Percentiles rank a stretch among this genome's conserved stretches.
phyloP scores from a whole-genome alignment of 2,113 vertebrate species.

The Microcebus jonahi region DNA sequence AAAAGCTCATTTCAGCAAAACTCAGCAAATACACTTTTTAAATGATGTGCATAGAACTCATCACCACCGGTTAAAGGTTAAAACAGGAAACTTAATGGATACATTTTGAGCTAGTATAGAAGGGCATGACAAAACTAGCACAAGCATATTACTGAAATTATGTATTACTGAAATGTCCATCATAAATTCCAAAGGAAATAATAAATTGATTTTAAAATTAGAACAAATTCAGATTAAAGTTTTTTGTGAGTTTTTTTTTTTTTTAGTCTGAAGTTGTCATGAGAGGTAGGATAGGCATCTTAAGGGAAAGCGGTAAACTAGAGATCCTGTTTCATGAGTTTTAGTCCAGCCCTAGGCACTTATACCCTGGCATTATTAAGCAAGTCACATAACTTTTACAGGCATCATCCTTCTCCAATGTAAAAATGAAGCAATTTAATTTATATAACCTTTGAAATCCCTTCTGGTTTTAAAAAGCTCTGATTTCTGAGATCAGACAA shows the following conservation, averaged over 20 bases:
- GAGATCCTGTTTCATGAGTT: neutral
- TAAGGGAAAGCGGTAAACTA: neutral
- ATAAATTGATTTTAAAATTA: slow-evolving; percentile 35
- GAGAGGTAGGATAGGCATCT: neutral
- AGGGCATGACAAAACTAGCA: neutral
- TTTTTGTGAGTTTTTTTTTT: neutral
- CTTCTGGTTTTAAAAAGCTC: neutral
- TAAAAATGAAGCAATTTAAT: slow-evolving; percentile 44
- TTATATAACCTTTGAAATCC: neutral
- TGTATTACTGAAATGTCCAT: slow-evolving; percentile 42
- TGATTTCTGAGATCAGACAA: neutral
- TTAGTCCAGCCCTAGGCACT: neutral
- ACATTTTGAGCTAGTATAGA: slow-evolving; percentile 18
- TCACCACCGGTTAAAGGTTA: neutral
- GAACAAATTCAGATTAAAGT: slow-evolving; percentile 25
- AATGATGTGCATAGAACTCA: neutral
- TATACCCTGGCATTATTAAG: neutral
- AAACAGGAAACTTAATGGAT: slow-evolving; percentile 8
- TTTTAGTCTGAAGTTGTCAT: neutral
- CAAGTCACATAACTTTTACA: slow-evolving; percentile 6
- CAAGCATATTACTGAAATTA: neutral
- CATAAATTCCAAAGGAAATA: slow-evolving; percentile 46
- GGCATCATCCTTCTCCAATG: neutral
- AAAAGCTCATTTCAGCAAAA: slow-evolving; percentile 30
- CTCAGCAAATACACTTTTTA: slow-evolving; percentile 21